Conservation (phyloP, 2,888 invertebrate species). For the Caenorhabditis sp. region DNA sequence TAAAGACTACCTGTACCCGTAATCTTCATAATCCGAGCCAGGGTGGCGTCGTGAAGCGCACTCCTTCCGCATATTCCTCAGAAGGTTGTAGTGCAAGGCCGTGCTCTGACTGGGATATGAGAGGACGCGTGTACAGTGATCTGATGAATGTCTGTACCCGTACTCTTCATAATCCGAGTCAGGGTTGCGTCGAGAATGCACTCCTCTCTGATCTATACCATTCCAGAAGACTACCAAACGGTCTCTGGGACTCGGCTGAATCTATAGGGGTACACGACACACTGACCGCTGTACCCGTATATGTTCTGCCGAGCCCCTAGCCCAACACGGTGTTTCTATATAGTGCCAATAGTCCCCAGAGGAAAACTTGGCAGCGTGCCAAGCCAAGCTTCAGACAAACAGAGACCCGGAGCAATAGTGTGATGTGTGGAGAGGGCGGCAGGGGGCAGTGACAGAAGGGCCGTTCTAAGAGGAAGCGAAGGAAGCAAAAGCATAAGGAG, state of each 20-base stretch:
- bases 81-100: conserved; percentile 8
- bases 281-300: conserved; percentile 63
- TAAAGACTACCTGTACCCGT: neutral
- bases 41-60: neutral
- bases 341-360: neutral
- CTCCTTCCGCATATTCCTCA: conserved; percentile 12
- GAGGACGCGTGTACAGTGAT: conserved; percentile 35
- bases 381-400: conserved; percentile 12
- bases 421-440: neutral
- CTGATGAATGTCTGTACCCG: conserved; percentile 59
- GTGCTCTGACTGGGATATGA: conserved; percentile 64
- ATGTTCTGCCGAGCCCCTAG: conserved; percentile 65
- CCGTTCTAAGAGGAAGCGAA: conserved; percentile 11
- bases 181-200: conserved; percentile 16
- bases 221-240: neutral
- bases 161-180: conserved; percentile 67
- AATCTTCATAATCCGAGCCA: neutral
- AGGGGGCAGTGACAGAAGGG: conserved; percentile 2
- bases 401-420: conserved; percentile 1
- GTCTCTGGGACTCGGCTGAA: conserved; percentile 60
- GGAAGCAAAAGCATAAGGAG: conserved; percentile 4
- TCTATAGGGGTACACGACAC: conserved; percentile 43
- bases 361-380: conserved; percentile 34
- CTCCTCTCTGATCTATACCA: conserved; percentile 11
- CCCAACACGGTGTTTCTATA: neutral